A percentile compares a stretch with the other conserved stretches of the same genome.
phyloP scores from a whole-genome alignment of 2,113 vertebrate genomes.

The Sphyrna mokarran region DNA sequence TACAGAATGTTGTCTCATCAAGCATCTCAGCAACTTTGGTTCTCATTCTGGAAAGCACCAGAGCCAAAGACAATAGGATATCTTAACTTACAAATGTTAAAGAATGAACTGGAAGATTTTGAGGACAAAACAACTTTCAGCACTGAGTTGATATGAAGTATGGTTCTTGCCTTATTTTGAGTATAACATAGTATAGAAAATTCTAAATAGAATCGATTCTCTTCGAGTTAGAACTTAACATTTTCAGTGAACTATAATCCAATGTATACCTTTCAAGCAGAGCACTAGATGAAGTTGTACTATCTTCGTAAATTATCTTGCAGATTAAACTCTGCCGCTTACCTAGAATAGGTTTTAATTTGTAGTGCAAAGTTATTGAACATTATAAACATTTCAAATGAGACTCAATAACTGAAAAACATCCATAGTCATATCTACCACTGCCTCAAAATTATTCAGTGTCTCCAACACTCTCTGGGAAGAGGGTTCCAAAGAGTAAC shows the following conservation, averaged over 20 bases:
- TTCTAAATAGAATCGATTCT: background rate
- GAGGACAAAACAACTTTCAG: background rate
- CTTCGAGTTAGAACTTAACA: background rate
- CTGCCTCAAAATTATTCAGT: too few species aligned
- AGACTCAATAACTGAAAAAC: too few species aligned
- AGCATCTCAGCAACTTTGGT: too few species aligned
- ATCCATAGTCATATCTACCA: background rate
- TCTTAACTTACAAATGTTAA: too few species aligned
- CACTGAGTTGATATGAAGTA: background rate
- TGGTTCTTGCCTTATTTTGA: background rate
- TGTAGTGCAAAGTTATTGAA: too few species aligned
- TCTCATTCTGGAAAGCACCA: too few species aligned
- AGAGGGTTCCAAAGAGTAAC: too few species aligned
- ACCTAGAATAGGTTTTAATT: background rate
- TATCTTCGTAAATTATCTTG: background rate
- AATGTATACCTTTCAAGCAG: too few species aligned
- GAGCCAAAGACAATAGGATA: too few species aligned
- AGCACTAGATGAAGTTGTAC: background rate
- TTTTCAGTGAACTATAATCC: background rate
- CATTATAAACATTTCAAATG: too few species aligned
- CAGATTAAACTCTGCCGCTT: background rate
- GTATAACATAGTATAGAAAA: background rate
- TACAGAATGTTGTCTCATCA: too few species aligned
- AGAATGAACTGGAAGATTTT: background rate
- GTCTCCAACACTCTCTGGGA: too few species aligned